phyloP scores from a whole-genome alignment of 2,888 invertebrate species.

The Poecilobothrus nobilitatus region DNA sequence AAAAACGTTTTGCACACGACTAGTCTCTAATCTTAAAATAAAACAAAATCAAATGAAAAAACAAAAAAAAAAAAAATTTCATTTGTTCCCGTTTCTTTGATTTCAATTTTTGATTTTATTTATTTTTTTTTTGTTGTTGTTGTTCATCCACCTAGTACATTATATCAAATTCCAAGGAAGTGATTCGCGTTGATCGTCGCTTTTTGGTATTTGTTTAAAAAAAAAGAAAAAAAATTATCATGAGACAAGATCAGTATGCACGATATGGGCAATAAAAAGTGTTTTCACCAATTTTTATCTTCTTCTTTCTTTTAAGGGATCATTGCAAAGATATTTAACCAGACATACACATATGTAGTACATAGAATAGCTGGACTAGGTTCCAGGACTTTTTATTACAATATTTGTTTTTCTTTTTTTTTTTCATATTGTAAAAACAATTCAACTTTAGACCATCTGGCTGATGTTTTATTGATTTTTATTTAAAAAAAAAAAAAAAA shows the following conservation, averaged over 20 bases:
- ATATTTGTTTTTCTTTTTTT: too few species aligned
- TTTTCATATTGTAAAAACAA: not conserved
- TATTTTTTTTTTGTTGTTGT: not conserved
- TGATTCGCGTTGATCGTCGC: conserved; percentile 1
- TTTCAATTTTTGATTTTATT: not conserved
- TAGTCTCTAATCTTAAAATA: not conserved
- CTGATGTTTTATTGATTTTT: not conserved
- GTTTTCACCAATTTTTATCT: not conserved
- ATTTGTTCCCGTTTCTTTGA: not conserved
- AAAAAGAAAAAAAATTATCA: not conserved
- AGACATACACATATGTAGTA: not conserved
- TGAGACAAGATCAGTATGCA: not conserved
- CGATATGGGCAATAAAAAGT: not conserved
- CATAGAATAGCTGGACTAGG: not conserved
- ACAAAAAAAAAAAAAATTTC: not conserved
- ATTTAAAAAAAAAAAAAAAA: not conserved
- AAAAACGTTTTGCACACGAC: conserved; percentile 1
- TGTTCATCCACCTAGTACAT: not conserved
- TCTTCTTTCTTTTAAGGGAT: not conserved
- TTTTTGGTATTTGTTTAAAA: not conserved
- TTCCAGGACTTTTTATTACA: not conserved
- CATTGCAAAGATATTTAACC: not conserved
- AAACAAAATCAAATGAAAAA: not conserved
- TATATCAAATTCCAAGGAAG: conserved; percentile 3
- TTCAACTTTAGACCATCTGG: not conserved